Base-by-base conservation (phyloP, 1,140 invertebrate species). In the Lordiphosa collinella region DNA sequence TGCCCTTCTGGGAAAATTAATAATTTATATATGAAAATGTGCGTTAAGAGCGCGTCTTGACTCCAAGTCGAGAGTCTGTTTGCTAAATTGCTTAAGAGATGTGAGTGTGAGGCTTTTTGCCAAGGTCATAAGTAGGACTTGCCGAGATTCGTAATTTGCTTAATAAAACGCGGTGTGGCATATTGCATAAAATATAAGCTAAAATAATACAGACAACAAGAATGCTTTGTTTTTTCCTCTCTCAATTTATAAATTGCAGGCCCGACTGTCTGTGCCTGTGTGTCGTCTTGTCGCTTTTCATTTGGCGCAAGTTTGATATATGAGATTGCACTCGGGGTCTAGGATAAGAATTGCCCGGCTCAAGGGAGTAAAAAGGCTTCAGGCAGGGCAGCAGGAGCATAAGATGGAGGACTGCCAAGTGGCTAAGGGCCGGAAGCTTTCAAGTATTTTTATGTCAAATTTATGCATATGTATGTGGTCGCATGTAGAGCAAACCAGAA, bases 1-100 rank as follows among this genome's bases (percentile, higher is more conserved):
- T 41, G 22, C 34, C 16, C 37, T 29, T 60, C 41, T 63, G 65
- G 53, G 69, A 62, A 82, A 82, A 82, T 84, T 84, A 82, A 82
- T 82, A 82, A 84, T 84, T 84, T 84, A 84, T 84, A 85, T 84
- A 84, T 78, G 78, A 84, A 84, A 84, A 84, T 84, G 78, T 84
- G 79, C 78, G 78, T 78, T 85, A 85, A 84, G 79, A 80, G 76
- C 75, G 55, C 32, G 38, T 49, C 52, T 44, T 58, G 48, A n/a
- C 36, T 38, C 41, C 37, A 46, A 44, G 31, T 67, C 46, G 47
- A 36, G 64, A 66, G 76, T 84, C 64, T 82, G 78, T 78, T 82
- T 82, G 69, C 78, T 66, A 84, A 82, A 84, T 82, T 82, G 78
- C 72, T 82, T 63, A 76, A 75, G 67, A 59, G 52, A 76, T 64